Evolutionary conservation across 2,888 invertebrate species (phyloP), one percentile per base, ranked within the genome.

Genomic region (Dynastes tityus): DNA sequence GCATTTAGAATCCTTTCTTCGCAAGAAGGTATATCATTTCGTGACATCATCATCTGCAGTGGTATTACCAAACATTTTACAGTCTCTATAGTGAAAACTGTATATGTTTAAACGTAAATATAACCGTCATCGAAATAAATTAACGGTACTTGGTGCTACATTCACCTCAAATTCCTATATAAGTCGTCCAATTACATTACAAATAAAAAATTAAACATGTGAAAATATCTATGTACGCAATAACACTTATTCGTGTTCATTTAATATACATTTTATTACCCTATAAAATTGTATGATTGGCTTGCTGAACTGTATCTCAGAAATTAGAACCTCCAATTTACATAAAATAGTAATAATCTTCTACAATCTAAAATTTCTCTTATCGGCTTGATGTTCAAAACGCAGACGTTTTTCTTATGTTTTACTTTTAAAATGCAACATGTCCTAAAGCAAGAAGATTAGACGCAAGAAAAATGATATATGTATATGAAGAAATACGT

Each of bases 261-360:
- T 11, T 16, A 58, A 58, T 58, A 22, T 58, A 58, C 55, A 32
- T 63, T 13, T 63, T 63, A 63, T 13, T 32, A 11, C 9, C 27
- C 0, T 27, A 29, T 11, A 61, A 22, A 61, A 16, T 5, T 2
- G 27, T 27, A 22, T 27, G 61, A 61, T 61, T 61, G 27, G 6
- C 22, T 27, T 29, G 27, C 11, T 22, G 27, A 61, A 61, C 1
- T 27, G 22, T 8, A 37, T 5, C 32, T 37, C 1, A 63, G 27
- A 63, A 32, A 63, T 29, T 32, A 29, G 9, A 63, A 27, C 5
- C 2, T 63, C 5, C 29, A n/a, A 55, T 63, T 63, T 63, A 32
- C 32, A 63, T 63, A 63, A 63, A 63, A 13, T 13, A 29, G 63
- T 5, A 63, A 32, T 32, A 63, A 63, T 8, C 13, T 63, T 32